Evolutionary conservation across 2,888 invertebrate species (phyloP).

Genomic region (Portevinia maculata): DNA sequence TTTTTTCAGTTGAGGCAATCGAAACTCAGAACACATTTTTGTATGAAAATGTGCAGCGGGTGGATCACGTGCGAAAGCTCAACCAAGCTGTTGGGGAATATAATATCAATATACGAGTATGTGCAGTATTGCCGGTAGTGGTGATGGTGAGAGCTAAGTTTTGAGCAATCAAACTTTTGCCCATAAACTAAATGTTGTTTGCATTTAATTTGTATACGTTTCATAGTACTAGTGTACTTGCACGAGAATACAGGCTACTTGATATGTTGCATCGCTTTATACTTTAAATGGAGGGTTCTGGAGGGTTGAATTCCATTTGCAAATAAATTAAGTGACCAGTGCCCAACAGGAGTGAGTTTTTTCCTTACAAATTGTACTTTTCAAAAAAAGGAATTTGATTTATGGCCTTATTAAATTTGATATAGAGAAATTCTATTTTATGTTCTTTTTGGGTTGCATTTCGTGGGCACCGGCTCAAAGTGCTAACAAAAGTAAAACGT

Average conservation of each 20-base stretch:
- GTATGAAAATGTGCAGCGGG: conserved; percentile 33
- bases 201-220: too few species aligned
- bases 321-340: background rate
- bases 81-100: conserved; percentile 6
- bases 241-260: background rate
- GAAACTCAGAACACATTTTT: conserved; percentile 47
- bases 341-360: too few species aligned
- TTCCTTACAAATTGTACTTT: too few species aligned
- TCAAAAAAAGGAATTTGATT: too few species aligned
- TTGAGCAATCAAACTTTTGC: conserved; percentile 35
- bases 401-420: too few species aligned
- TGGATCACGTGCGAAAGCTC: conserved; percentile 62
- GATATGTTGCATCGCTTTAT: background rate
- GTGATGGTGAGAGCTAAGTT: conserved; percentile 12
- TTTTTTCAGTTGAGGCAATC: background rate
- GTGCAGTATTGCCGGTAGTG: background rate
- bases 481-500: too few species aligned
- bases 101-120: conserved; percentile 26
- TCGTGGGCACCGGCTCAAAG: too few species aligned
- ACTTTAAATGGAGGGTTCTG: conserved; percentile 1
- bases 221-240: too few species aligned
- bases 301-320: background rate
- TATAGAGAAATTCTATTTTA: too few species aligned
- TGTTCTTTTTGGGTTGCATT: too few species aligned
- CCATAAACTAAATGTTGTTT: conserved; percentile 11